Evolutionary conservation across 2,797 vertebrate genomes (phyloP), one percentile per base, ranked within the genome.

Genomic region (Alca torda): DNA sequence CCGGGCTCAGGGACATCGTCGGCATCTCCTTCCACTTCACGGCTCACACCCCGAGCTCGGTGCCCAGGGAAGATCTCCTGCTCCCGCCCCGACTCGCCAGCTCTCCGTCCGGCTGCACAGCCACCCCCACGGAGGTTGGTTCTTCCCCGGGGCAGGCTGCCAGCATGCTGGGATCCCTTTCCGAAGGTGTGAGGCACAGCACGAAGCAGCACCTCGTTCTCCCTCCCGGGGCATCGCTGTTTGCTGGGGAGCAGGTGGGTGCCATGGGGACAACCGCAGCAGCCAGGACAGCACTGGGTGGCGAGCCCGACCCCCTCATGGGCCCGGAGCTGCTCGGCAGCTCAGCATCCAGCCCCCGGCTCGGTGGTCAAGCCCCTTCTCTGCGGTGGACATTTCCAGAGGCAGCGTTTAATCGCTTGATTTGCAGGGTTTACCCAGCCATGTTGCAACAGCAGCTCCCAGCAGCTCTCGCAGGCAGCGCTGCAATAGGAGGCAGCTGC

Each of bases 401-500:
- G 95, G 43, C 95, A 93, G 93, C 9, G 5, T 90, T 92, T 65
- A 90, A 77, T 57, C 21, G 16, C 84, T 94, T 3, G 30, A 51
- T 88, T 94, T 89, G 92, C 94, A 67, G 92, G 89, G 56, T 45
- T 85, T 64, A 88, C 90, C 92, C 94, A 94, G 95, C 96, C 95
- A 97, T 95, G 94, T 94, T 96, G 94, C 90, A 97, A 75, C 90
- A 87, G 96, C 75, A 91, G 96, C 74, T 94, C 79, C 68, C 75
- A 96, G 89, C 92, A 94, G 96, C 95, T 93, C 92, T 84, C 7
- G 2, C 85, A 96, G 86, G 78, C 93, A 93, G 91, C 1, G 24
- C 91, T 92, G 91, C 89, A 86, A 89, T 31, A 74, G 25, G 23
- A 92, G 84, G 65, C 3, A 24, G 95, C 81, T 86, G 76, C 84